Percentiles rank a stretch among this genome's conserved stretches.
phyloP scores from a whole-genome alignment of 2,797 vertebrate genomes.

The Siniperca obscura region DNA sequence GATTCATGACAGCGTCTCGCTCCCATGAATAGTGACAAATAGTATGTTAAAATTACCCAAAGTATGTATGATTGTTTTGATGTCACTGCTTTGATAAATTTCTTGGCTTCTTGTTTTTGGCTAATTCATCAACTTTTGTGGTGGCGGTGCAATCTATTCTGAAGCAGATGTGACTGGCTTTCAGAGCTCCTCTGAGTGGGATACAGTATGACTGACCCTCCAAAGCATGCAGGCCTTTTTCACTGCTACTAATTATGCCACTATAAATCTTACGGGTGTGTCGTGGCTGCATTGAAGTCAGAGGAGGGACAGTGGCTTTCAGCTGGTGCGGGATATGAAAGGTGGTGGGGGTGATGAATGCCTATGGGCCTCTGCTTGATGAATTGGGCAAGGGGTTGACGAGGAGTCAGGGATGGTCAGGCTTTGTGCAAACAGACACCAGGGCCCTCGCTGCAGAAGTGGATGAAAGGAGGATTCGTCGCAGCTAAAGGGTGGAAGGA shows the following conservation, averaged over 20 bases:
- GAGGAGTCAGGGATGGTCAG: slow-evolving; percentile 83
- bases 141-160: slow-evolving; percentile 61
- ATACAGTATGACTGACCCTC: slow-evolving; percentile 75
- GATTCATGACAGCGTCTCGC: slow-evolving; percentile 64
- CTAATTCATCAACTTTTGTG: slow-evolving; percentile 74
- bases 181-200: slow-evolving; percentile 59
- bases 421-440: slow-evolving; percentile 80
- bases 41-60: slow-evolving; percentile 53
- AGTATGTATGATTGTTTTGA: slow-evolving; percentile 63
- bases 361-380: slow-evolving; percentile 82
- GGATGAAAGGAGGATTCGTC: slow-evolving; percentile 82
- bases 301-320: slow-evolving; percentile 83
- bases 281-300: slow-evolving; percentile 82
- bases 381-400: slow-evolving; percentile 82
- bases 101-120: slow-evolving; percentile 66
- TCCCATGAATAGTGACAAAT: slow-evolving; percentile 67
- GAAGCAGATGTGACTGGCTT: slow-evolving; percentile 70
- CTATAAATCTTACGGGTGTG: slow-evolving; percentile 84
- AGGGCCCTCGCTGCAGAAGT: slow-evolving; percentile 70
- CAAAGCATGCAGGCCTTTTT: slow-evolving; percentile 71
- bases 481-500: slow-evolving; percentile 72
- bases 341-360: slow-evolving; percentile 82
- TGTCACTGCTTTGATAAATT: slow-evolving; percentile 68
- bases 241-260: slow-evolving; percentile 82
- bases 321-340: slow-evolving; percentile 84